These are phyloP conservation scores for Tragelaphus scriptus DNA, from an alignment of 2,113 vertebrate genomes.

Conservation along the genomic window DNA sequence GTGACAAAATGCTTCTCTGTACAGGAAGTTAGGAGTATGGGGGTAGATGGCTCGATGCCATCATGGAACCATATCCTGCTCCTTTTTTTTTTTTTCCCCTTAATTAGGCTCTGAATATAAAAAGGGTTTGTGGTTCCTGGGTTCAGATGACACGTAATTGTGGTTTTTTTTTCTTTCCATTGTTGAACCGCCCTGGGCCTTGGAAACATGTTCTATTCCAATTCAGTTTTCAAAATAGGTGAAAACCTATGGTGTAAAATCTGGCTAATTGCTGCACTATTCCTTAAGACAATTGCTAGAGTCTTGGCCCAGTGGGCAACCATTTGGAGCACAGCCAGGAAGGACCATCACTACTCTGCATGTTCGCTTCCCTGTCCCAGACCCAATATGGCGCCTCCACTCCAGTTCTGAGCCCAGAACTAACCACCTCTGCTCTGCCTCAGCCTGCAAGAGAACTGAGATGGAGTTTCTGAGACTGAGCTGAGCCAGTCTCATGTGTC, in stretches of 20 bases:
- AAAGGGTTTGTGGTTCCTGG: not conserved
- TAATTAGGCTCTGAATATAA: conserved; percentile 42
- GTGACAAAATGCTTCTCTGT: conserved; percentile 6
- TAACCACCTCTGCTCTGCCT: not conserved
- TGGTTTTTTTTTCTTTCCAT: not conserved
- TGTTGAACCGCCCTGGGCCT: not conserved
- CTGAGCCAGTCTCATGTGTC: not conserved
- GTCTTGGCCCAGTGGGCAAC: not conserved
- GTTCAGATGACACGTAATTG: not conserved
- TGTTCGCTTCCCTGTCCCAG: not conserved
- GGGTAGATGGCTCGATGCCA: not conserved
- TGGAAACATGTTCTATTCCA: not conserved
- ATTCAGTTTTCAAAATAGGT: not conserved
- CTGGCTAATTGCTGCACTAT: rapidly evolving
- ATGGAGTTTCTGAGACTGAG: not conserved
- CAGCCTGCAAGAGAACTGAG: not conserved
- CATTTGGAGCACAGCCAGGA: not conserved
- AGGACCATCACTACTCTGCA: not conserved
- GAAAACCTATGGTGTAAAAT: not conserved
- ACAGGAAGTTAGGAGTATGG: conserved; percentile 14
- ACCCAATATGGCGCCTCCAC: not conserved
- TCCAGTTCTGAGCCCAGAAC: not conserved
- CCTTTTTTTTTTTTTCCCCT: not conserved
- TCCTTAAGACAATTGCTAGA: not conserved
- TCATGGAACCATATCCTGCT: conserved; percentile 37